These are phyloP conservation scores for Huso huso DNA, from an alignment of 2,797 vertebrate species.

Conservation along the genomic window DNA sequence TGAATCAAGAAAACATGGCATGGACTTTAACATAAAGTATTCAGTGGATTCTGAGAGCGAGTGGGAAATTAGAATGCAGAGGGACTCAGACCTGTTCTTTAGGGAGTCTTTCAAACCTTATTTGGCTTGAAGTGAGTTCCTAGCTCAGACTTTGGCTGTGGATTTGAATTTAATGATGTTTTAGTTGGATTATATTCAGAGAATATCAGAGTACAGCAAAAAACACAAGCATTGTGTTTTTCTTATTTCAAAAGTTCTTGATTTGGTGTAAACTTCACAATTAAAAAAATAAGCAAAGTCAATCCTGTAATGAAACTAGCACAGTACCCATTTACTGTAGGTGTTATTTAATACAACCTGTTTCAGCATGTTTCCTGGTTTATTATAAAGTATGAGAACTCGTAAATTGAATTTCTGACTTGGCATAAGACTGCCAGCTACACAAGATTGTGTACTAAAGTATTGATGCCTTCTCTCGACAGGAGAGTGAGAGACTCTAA, in stretches of 20 bases:
- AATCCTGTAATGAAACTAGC: no score
- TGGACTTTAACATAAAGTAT: neutral
- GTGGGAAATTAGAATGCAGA: neutral
- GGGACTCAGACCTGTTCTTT: neutral
- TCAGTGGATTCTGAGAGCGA: neutral
- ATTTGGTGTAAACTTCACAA: neutral
- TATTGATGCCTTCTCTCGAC: neutral
- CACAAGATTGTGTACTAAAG: neutral
- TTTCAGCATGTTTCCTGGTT: no score
- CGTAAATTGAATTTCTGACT: no score
- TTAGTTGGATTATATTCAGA: neutral
- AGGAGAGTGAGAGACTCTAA: neutral
- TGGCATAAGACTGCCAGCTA: no score
- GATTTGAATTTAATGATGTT: neutral
- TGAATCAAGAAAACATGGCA: neutral
- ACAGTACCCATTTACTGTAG: no score
- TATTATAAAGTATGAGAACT: no score
- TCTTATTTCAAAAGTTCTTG: neutral
- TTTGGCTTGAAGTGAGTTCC: neutral
- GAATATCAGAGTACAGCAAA: neutral
- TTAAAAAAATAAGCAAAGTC: no score
- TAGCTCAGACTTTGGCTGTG: neutral
- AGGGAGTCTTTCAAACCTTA: neutral
- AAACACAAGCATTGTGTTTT: neutral
- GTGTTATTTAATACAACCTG: no score